phyloP scores from a whole-genome alignment of 1,140 invertebrate genomes.

The Pseudomyrmex concolor region DNA sequence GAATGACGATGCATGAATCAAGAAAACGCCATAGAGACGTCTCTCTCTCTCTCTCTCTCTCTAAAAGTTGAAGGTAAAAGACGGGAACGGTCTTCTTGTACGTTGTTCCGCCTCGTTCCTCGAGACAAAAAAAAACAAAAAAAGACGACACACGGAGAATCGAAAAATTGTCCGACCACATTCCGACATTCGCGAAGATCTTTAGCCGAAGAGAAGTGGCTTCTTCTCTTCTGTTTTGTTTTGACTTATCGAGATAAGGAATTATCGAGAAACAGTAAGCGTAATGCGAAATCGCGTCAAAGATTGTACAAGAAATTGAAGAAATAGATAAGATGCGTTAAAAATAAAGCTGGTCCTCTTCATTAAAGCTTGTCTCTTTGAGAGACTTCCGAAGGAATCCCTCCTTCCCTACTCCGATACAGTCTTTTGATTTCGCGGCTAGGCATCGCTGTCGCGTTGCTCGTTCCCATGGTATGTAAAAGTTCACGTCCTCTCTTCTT shows the following conservation, averaged over 20 bases:
- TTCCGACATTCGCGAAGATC: not conserved
- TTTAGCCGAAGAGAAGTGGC: not conserved
- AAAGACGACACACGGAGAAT: not conserved
- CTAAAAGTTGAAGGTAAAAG: not conserved
- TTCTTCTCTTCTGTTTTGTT: too few relatives aligned
- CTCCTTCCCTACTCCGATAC: not conserved
- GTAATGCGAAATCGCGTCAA: too few relatives aligned
- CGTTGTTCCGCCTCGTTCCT: not conserved
- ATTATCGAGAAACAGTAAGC: too few relatives aligned
- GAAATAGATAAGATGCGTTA: too few relatives aligned
- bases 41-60: too few relatives aligned
- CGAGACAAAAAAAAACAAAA: too few relatives aligned
- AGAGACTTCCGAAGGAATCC: not conserved
- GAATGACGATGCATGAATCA: constrained; percentile 31
- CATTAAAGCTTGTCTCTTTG: not conserved
- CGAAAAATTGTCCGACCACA: constrained; percentile 1
- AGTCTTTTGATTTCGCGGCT: constrained; percentile 29
- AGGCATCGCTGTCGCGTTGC: constrained; percentile 47
- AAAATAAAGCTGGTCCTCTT: not conserved
- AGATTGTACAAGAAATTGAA: too few relatives aligned
- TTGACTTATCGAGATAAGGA: too few relatives aligned
- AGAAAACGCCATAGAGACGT: not conserved
- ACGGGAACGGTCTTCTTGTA: not conserved
- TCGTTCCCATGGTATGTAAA: constrained; percentile 73
- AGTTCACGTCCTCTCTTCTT: constrained; percentile 62